Base-by-base conservation (phyloP, 2,888 invertebrate species). In the Microchrysa polita region DNA sequence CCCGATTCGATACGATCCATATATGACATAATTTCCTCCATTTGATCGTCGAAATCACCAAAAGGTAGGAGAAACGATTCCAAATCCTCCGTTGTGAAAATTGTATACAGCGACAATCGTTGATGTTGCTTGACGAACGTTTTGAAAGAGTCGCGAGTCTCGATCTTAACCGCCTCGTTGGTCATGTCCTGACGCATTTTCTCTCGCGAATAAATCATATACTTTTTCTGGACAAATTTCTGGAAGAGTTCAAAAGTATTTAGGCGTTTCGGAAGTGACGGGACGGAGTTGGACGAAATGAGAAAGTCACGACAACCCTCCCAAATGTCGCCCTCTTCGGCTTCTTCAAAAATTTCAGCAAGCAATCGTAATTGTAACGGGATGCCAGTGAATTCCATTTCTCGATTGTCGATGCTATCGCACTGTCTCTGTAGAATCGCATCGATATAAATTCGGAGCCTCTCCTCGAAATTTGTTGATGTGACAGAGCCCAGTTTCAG, bases 141-240 rank as follows among this genome's bases (percentile, higher is more conserved):
- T 61, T 52, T 27, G 20, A 69, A 69, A 1, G 69, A 55, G 22
- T 69, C 69, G 2, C 34, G n/a, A 14, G 55, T 42, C 20, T 69
- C 69, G 12, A 57, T 40, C 57, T 34, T 23, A 9, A 42, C 20
- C 10, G 69, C 69, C 5, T 52, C 57, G 23, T 57, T 69, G 12
- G 57, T 57, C 40, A 34, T 34, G 18, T 55, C 40, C 57, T 69
- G 69, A 18, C 69, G 69, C 69, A 53, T 61, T 63, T 72, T 60
- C 18, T 61, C 61, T n/a, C 34, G 23, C 10, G 48, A 53, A 18
- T 72, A 72, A 52, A 72, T 72, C 12, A 22, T 10, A 53, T 61
- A 61, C 34, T 72, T 72, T 16, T 52, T 53, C 9, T 72, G 61
- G 40, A 61, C 34, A 34, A 72, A 72, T 34, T 52, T 60, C 9